Percentiles rank a stretch among this genome's conserved stretches.
Evolutionary conservation across 2,113 vertebrate species (phyloP).

Genomic region (Erythrolamprus reginae): DNA sequence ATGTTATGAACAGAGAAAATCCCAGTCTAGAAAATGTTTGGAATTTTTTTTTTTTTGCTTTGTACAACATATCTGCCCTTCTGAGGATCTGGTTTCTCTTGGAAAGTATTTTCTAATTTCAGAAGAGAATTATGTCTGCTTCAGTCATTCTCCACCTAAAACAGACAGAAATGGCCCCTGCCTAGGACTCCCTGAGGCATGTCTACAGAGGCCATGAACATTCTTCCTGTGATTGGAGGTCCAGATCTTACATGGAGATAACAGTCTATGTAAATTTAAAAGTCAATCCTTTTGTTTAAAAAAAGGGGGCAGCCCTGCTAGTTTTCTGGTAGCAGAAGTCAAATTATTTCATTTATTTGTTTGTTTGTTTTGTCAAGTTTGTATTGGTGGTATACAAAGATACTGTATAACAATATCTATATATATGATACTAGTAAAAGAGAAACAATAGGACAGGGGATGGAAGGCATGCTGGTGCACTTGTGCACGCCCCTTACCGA

Average conservation of each 20-base stretch:
- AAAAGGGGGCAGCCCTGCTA: not conserved
- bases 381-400: too few relatives aligned
- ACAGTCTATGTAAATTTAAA: not conserved
- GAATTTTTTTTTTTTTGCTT: constrained; percentile 17
- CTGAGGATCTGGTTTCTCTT: not conserved
- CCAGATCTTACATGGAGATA: not conserved
- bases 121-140: not conserved
- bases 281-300: not conserved
- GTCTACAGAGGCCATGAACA: not conserved
- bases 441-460: too few relatives aligned
- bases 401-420: too few relatives aligned
- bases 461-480: too few relatives aligned
- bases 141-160: not conserved
- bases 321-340: not conserved
- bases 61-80: not conserved
- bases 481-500: too few relatives aligned
- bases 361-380: too few relatives aligned
- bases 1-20: constrained; percentile 39
- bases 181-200: not conserved
- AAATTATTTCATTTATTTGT: too few relatives aligned
- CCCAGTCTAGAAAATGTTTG: constrained; percentile 40
- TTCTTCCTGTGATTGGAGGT: not conserved
- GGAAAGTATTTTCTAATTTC: not conserved
- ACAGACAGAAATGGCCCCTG: not conserved
- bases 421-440: too few relatives aligned